phyloP scores from a whole-genome alignment of 2,888 invertebrate species.

The Agonopterix alstromeriana region DNA sequence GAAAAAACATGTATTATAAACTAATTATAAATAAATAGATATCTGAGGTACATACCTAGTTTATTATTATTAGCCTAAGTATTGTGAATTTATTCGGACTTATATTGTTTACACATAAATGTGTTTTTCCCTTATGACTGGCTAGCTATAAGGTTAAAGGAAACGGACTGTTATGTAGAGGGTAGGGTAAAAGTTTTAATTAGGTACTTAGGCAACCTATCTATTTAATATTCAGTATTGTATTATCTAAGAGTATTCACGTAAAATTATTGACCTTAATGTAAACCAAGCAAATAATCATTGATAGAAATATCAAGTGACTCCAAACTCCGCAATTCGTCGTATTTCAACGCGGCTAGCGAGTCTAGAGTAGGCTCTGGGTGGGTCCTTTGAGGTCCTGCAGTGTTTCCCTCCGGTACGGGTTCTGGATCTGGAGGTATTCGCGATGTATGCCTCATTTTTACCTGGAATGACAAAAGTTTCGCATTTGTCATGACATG shows the following conservation, averaged over 20 bases:
- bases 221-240: too few relatives aligned
- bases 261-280: constrained; percentile 2
- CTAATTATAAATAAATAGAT: too few relatives aligned
- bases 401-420: constrained; percentile 11
- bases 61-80: neutral
- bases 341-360: constrained; percentile 42
- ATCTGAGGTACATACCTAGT: neutral
- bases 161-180: too few relatives aligned
- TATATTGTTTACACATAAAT: too few relatives aligned
- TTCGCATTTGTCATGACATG: neutral
- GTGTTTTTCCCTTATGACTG: too few relatives aligned
- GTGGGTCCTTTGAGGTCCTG: constrained; percentile 31
- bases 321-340: constrained; percentile 48
- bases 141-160: too few relatives aligned
- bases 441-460: constrained; percentile 40
- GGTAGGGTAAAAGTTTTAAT: too few relatives aligned
- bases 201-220: too few relatives aligned
- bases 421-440: constrained; percentile 34
- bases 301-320: constrained; percentile 44
- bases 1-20: constrained; percentile 2
- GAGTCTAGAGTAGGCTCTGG: constrained; percentile 53
- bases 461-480: constrained; percentile 36
- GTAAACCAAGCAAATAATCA: constrained; percentile 30
- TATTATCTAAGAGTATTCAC: too few relatives aligned
- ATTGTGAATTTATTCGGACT: neutral